Conservation (phyloP, 2,888 invertebrate genomes). For the Diarsia rubi region DNA sequence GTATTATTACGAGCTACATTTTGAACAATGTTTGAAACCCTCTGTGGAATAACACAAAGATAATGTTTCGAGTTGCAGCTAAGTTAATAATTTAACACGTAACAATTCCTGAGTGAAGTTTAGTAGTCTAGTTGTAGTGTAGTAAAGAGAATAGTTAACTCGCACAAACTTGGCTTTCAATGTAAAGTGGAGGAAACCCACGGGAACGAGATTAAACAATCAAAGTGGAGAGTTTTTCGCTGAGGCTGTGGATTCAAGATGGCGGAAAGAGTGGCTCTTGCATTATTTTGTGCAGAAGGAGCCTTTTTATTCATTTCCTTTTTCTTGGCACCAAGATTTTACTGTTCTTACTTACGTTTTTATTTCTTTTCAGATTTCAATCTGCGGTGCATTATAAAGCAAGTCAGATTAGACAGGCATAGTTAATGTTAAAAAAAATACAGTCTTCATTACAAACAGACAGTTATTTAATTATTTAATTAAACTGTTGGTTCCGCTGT, state of each 20-base stretch:
- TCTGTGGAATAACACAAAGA: neutral
- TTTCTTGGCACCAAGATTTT: neutral
- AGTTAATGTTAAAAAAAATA: neutral
- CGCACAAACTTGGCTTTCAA: constrained; percentile 42
- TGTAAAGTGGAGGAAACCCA: constrained; percentile 21
- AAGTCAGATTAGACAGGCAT: neutral
- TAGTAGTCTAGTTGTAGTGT: neutral
- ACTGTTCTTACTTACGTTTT: neutral
- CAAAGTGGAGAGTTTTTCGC: constrained; percentile 26
- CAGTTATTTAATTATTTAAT: neutral
- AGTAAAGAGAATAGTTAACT: constrained; percentile 16
- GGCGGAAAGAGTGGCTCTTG: constrained; percentile 7
- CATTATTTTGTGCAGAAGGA: constrained; percentile 12
- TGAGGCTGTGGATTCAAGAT: constrained; percentile 19
- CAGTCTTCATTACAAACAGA: neutral
- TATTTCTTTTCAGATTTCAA: neutral
- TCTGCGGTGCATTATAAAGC: neutral
- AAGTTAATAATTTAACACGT: constrained; percentile 9
- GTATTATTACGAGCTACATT: neutral
- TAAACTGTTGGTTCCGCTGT: neutral
- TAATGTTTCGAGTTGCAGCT: neutral
- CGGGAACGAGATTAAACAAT: constrained; percentile 51
- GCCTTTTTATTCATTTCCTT: neutral
- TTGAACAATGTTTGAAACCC: neutral
- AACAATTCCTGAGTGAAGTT: neutral